A percentile compares a stretch with the other conserved stretches of the same genome.
phyloP scores from a whole-genome alignment of 1,140 invertebrate species.

The Camponotus floridanus region DNA sequence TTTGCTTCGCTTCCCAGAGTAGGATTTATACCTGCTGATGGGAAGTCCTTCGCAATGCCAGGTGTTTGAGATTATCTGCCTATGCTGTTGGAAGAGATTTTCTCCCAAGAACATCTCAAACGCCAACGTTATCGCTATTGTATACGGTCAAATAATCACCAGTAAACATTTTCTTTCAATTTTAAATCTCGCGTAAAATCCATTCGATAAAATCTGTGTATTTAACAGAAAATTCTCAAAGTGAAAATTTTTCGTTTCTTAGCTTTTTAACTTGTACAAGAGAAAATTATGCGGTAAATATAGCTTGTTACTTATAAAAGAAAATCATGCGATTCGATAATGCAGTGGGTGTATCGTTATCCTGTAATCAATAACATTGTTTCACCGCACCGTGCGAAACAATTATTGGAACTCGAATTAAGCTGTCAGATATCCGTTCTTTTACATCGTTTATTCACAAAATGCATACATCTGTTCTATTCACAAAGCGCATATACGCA shows the following conservation, averaged over 20 bases:
- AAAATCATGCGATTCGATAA: slow-evolving; percentile 18
- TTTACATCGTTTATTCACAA: not conserved
- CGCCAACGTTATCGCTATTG: not conserved
- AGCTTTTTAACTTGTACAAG: not conserved
- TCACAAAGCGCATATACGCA: too few relatives aligned
- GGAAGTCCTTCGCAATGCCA: slow-evolving; percentile 24
- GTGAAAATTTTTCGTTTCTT: not conserved
- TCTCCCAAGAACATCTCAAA: slow-evolving; percentile 14
- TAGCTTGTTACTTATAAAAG: not conserved
- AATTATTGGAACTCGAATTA: slow-evolving; percentile 24
- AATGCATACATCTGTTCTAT: too few relatives aligned
- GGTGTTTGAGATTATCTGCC: slow-evolving; percentile 31
- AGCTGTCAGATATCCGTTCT: not conserved
- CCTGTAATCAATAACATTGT: not conserved
- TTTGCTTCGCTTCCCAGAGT: slow-evolving; percentile 15
- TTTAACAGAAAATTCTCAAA: not conserved
- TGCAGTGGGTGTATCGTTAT: not conserved
- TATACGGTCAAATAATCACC: not conserved
- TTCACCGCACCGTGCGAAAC: not conserved
- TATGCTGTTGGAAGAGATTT: slow-evolving; percentile 31
- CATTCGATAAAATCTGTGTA: not conserved
- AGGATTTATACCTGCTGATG: slow-evolving; percentile 21
- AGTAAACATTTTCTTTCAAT: not conserved
- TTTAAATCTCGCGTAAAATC: slow-evolving; percentile 23
- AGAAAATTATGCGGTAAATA: not conserved